Evolutionary conservation across 2,797 vertebrate species (phyloP).

Genomic region (Aplochiton taeniatus): DNA sequence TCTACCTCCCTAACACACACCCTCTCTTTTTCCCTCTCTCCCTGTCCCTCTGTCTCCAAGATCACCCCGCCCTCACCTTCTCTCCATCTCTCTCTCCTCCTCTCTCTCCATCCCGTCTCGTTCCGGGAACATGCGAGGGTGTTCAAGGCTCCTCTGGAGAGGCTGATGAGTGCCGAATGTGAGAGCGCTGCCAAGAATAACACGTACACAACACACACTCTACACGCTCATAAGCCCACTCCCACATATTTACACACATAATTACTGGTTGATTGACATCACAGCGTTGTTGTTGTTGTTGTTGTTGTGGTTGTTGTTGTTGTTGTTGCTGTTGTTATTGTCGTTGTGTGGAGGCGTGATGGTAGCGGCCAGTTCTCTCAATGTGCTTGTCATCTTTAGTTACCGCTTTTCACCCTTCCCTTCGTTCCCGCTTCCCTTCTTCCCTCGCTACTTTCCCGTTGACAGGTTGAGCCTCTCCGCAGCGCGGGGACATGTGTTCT

Average conservation of each 20-base stretch:
- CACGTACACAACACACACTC: conserved; percentile 35
- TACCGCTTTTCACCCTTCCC: not conserved
- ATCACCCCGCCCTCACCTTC: conserved; percentile 31
- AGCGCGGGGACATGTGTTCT: conserved; percentile 59
- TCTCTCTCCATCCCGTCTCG: conserved; percentile 35
- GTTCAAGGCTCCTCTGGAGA: conserved; percentile 51
- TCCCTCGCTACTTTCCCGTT: conserved; percentile 28
- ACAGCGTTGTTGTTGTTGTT: conserved; percentile 61
- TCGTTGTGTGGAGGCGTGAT: conserved; percentile 66
- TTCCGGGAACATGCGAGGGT: conserved; percentile 51
- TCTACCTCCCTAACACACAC: conserved; percentile 16
- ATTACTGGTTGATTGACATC: conserved; percentile 61
- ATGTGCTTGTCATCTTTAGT: not conserved
- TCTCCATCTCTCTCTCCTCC: conserved; percentile 12
- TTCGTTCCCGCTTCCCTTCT: conserved; percentile 17
- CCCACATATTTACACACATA: conserved; percentile 34
- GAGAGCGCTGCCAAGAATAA: conserved; percentile 56
- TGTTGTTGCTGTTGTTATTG: conserved; percentile 54
- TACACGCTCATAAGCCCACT: conserved; percentile 19
- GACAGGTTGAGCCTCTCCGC: not conserved
- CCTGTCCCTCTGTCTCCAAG: not conserved
- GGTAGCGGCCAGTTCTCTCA: conserved; percentile 57
- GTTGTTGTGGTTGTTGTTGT: conserved; percentile 56
- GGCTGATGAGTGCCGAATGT: conserved; percentile 46
- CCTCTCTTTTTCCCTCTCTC: not conserved